Evolutionary conservation across 2,113 vertebrate genomes (phyloP).

Genomic region (Mustelus asterias): DNA sequence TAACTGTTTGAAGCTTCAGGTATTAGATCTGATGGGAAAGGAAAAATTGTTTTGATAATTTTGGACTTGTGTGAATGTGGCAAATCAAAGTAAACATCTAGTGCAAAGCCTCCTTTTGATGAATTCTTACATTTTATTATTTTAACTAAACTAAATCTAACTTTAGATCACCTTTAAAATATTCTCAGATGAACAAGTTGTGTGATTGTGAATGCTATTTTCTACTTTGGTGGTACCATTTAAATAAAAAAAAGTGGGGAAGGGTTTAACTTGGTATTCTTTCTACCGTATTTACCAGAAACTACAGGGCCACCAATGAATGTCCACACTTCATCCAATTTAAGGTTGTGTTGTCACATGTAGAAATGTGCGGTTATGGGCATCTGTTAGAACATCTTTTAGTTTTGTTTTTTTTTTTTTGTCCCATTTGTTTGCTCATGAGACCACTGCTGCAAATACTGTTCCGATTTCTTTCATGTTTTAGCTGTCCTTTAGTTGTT

Average conservation of each 20-base stretch:
- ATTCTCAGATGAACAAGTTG: constrained; percentile 17
- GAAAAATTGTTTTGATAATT: constrained; percentile 16
- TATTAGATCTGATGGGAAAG: neutral
- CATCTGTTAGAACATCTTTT: neutral
- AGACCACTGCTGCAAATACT: neutral
- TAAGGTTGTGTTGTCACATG: neutral
- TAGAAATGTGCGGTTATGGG: neutral
- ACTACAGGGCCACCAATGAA: neutral
- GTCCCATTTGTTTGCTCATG: neutral
- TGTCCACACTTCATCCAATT: neutral
- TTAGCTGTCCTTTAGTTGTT: neutral
- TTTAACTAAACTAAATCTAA: constrained; percentile 28
- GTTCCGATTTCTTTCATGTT: neutral
- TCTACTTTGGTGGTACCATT: constrained; percentile 15
- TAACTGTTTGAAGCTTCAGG: constrained; percentile 10
- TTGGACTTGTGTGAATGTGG: constrained; percentile 33
- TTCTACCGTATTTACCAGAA: neutral
- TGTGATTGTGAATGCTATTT: constrained; percentile 17
- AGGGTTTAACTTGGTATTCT: neutral
- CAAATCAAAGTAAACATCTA: constrained; percentile 31
- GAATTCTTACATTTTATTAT: neutral
- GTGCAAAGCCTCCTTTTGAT: constrained; percentile 24
- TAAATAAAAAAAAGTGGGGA: neutral
- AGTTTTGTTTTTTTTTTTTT: neutral
- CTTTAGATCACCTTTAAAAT: neutral